phyloP scores from a whole-genome alignment of 2,888 invertebrate genomes.

The Drosophila nigricruria region DNA sequence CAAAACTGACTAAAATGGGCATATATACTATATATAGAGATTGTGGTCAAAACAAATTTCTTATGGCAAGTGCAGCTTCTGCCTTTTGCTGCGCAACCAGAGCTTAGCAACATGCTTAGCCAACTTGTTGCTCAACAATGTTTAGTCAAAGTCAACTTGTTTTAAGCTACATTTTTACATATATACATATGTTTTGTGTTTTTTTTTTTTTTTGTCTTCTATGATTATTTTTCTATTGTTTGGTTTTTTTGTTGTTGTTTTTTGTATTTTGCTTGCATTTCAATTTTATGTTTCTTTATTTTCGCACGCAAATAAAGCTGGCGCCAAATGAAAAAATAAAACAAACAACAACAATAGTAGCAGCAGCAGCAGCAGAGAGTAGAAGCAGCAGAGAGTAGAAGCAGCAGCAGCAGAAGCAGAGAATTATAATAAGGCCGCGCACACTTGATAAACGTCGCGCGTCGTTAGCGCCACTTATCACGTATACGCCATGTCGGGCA shows the following conservation, averaged over 20 bases:
- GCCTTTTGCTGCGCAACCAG: not conserved
- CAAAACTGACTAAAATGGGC: conserved; percentile 29
- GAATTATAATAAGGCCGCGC: conserved; percentile 58
- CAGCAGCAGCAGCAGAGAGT: conserved; percentile 24
- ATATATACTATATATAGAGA: not conserved
- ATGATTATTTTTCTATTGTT: conserved; percentile 42
- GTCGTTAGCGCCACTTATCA: conserved; percentile 80
- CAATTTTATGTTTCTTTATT: conserved; percentile 61
- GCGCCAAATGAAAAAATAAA: conserved; percentile 66
- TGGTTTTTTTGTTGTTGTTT: not conserved
- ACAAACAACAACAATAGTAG: conserved; percentile 32
- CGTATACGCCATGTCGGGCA: conserved; percentile 78
- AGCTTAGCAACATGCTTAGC: conserved; percentile 1
- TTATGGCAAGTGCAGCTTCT: conserved; percentile 3
- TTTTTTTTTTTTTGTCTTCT: conserved; percentile 47
- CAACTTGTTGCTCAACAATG: conserved; percentile 5
- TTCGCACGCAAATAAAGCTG: conserved; percentile 81
- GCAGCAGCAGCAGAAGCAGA: conserved; percentile 14
- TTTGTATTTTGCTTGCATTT: conserved; percentile 52
- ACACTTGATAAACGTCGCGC: conserved; percentile 79
- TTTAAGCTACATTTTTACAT: conserved; percentile 13
- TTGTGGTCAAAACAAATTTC: not conserved
- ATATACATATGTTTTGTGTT: conserved; percentile 30
- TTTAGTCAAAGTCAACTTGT: conserved; percentile 4
- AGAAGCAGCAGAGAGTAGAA: conserved; percentile 20